A percentile compares a stretch with the other conserved stretches of the same genome.
phyloP scores from a whole-genome alignment of 2,888 invertebrate species.

The Heliconius erato region DNA sequence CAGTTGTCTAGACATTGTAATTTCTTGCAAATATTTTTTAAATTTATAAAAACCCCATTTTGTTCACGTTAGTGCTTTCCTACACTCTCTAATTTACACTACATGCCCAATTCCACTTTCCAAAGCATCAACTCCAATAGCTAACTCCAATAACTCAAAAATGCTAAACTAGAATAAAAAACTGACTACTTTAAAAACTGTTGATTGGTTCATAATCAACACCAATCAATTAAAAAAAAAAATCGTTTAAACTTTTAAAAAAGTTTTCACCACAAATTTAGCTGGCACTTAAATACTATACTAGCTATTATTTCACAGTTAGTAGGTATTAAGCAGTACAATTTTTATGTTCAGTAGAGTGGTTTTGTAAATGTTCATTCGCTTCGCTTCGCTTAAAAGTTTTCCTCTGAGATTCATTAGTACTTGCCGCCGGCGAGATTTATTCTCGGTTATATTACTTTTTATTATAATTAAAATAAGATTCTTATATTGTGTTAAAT shows the following conservation, averaged over 20 bases:
- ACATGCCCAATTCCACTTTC: too few relatives aligned
- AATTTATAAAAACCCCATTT: too few relatives aligned
- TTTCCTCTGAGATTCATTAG: constrained; percentile 43
- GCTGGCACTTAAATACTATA: background rate
- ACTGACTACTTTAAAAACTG: background rate
- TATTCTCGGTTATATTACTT: constrained; percentile 9
- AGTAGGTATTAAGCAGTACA: constrained; percentile 6
- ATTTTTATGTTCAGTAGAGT: constrained; percentile 39
- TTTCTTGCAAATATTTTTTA: too few relatives aligned
- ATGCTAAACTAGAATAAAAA: background rate
- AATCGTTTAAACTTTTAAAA: background rate
- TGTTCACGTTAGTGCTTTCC: too few relatives aligned
- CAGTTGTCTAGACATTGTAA: too few relatives aligned
- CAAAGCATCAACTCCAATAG: too few relatives aligned
- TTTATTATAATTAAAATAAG: constrained; percentile 21
- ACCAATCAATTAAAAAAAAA: background rate
- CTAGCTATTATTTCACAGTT: background rate
- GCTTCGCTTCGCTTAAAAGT: constrained; percentile 32
- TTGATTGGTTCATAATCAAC: background rate
- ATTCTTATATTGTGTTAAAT: background rate
- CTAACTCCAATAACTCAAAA: too few relatives aligned
- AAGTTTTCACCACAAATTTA: background rate
- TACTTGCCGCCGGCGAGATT: constrained; percentile 29
- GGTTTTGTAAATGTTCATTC: constrained; percentile 42
- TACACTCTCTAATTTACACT: too few relatives aligned